Evolutionary conservation across 1,140 invertebrate species (phyloP), one percentile per base, ranked within the genome.

Genomic region (Yoshiicerus persimilis): DNA sequence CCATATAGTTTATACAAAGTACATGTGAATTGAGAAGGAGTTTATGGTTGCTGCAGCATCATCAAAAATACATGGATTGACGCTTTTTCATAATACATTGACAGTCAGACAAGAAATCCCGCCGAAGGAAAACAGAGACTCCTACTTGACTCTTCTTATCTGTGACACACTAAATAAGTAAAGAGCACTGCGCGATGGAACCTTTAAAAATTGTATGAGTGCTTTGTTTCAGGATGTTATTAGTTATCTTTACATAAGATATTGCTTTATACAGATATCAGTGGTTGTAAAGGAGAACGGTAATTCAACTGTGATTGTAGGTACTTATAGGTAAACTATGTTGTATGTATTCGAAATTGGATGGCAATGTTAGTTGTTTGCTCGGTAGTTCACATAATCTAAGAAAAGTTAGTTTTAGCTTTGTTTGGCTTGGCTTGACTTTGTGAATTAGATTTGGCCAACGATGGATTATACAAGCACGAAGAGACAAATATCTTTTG

Each of bases 401-500:
- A 56, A 56, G 47, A 56, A 56, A 56, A 56, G 47, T 56, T 56
- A n/a, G 47, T 56, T 56, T 56, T 4, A n/a, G 47, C 47, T 56
- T 56, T 56, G 47, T 56, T 56, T 56, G 47, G 47, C 47, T 56
- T 56, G 47, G 47, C 2, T 56, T n/a, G 47, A 56, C 47, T 56
- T 56, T 16, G 47, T 20, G 34, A 80, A 80, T 80, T 80, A 80
- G 75, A 80, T 80, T 80, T 80, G 30, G 20, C 32, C 32, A 32
- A 10, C 75, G 30, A n/a, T 20, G n/a, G 30, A 80, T 80, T 80
- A 80, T 77, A 77, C n/a, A 38, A 80, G 75, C 75, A 80, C 75
- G 75, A 80, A 23, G 75, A 80, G 75, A 80, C 75, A 80, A 80
- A 80, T 36, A 80, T 80, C 75, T 80, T 80, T 34, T 80, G 5